Base-by-base conservation (phyloP, 2,113 vertebrate genomes). In the Actenoides hombroni region DNA sequence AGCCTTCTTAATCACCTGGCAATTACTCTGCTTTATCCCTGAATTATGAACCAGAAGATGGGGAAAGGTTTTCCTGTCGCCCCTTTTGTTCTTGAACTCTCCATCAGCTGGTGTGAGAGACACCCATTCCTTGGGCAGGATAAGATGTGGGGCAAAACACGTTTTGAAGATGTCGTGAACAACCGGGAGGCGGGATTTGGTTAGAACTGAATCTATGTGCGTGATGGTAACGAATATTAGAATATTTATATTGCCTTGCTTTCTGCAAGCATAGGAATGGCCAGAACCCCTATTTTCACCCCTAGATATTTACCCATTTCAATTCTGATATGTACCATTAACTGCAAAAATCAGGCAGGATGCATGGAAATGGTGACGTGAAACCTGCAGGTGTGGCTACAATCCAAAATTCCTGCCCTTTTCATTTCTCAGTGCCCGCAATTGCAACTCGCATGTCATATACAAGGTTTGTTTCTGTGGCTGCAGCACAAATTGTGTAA, bases 71-170 rank as follows among this genome's bases (percentile, higher is more conserved):
- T 92, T 68, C 49, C 31, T 33, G 37, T 29, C 53, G 61, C 39
- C 24, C 26, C 1, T 75, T 79, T 78, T 73, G 69, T 64, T 88
- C 54, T 37, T 63, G 56, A 75, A 39, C 67, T 74, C 24, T 74
- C 29, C 49, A 33, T 67, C 60, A 78, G 49, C 54, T 56, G 21
- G 11, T n/a, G 56, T 65, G 63, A 81, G 42, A 31, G n/a, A 42
- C 17, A 42, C 9, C 44, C 26, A 2, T 67, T 31, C 10, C 9
- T 53, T 74, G 67, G 57, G 57, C 3, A 1, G 48, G 12, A 25
- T 69, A 49, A 68, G 40, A 42, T 0, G 3, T 18, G 37, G 25
- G 3, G 4, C n/a, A 83, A 61, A 61, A 21, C 0, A 0, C n/a
- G 15, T 16, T 63, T 51, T 63, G 60, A 54, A 69, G 59, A 64